These are phyloP conservation scores for Oreochromis niloticus DNA, from an alignment of 2,113 vertebrate genomes.

Conservation along the genomic window DNA sequence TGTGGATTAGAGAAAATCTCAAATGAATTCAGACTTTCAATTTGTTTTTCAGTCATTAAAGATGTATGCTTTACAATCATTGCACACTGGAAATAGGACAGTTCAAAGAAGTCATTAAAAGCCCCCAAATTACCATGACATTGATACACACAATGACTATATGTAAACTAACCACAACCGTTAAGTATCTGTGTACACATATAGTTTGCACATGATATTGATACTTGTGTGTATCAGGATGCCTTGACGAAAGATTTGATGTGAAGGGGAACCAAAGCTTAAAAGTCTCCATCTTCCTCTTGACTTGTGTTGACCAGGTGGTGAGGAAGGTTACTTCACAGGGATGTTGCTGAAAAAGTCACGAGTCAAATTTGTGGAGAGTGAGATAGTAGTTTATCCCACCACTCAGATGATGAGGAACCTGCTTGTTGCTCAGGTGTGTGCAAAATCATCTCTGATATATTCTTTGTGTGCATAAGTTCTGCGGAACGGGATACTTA, in stretches of 20 bases:
- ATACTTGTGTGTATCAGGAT: background rate
- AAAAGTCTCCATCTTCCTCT: background rate
- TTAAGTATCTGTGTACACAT: background rate
- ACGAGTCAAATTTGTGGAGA: slow-evolving; percentile 79
- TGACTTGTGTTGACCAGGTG: slow-evolving; percentile 59
- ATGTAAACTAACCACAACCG: background rate
- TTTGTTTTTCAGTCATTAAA: background rate
- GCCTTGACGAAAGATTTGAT: background rate
- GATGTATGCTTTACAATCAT: background rate
- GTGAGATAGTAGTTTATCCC: slow-evolving; percentile 80
- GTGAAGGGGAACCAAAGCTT: background rate
- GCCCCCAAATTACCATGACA: background rate
- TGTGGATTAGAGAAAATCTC: background rate
- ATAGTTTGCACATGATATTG: background rate
- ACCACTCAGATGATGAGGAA: slow-evolving; percentile 92
- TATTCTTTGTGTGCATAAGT: background rate
- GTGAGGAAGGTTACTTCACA: background rate
- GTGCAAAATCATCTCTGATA: background rate
- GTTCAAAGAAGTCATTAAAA: background rate
- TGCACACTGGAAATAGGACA: background rate
- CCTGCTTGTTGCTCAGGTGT: slow-evolving; percentile 84
- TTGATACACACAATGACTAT: background rate
- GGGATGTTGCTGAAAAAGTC: slow-evolving; percentile 77
- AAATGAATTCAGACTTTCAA: background rate
- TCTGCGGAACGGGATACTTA: rapidly evolving